A percentile compares a stretch with the other conserved stretches of the same genome.
These are phyloP conservation scores for Danio albolineatus DNA, from an alignment of 2,797 vertebrate species.

Conservation along the genomic window DNA sequence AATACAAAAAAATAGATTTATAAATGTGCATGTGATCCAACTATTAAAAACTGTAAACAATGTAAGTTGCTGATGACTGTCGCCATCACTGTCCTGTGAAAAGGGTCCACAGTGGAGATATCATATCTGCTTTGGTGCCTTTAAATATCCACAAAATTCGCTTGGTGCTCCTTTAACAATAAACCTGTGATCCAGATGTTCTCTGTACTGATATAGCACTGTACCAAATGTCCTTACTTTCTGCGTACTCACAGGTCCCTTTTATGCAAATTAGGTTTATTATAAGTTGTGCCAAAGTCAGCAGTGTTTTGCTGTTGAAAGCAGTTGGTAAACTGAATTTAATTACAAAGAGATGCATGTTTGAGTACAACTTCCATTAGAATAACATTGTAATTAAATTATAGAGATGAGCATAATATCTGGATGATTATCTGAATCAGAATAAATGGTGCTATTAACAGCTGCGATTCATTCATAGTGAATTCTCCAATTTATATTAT, in stretches of 20 bases:
- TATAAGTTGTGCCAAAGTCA: background rate
- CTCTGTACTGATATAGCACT: background rate
- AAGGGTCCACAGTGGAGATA: too few relatives aligned
- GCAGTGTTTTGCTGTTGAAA: background rate
- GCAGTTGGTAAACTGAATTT: background rate
- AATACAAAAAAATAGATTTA: too few relatives aligned
- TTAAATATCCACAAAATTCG: too few relatives aligned
- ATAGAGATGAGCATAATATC: background rate
- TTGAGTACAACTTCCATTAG: background rate
- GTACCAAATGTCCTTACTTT: background rate
- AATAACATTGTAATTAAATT: background rate
- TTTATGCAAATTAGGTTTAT: constrained; percentile 1
- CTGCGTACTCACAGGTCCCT: background rate
- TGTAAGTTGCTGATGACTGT: too few relatives aligned
- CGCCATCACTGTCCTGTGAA: too few relatives aligned
- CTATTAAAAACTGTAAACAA: too few relatives aligned
- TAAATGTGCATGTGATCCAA: too few relatives aligned
- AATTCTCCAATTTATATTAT: background rate
- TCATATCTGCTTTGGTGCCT: too few relatives aligned
- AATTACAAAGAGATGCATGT: background rate
- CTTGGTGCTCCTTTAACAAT: too few relatives aligned
- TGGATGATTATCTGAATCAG: background rate
- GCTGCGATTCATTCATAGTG: background rate
- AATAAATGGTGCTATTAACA: constrained; percentile 1
- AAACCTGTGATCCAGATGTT: background rate